Conservation (phyloP, 2,113 vertebrate species). For the Paradoxurus hermaphroditus region DNA sequence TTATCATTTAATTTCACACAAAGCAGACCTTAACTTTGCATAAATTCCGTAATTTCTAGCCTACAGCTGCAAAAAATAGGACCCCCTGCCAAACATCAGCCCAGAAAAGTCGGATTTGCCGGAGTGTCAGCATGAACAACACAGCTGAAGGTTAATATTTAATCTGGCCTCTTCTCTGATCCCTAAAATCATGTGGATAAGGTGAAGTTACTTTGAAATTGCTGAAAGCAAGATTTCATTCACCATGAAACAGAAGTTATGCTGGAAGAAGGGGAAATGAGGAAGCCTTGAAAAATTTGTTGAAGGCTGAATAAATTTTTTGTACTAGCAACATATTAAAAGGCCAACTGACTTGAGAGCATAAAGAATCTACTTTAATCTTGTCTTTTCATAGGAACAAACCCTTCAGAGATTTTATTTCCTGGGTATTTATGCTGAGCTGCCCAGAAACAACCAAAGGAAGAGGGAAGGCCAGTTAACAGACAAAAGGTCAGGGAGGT, state of each 20-base stretch:
- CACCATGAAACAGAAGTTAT: slow-evolving; percentile 54
- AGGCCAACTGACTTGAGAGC: slow-evolving; percentile 30
- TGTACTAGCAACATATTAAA: slow-evolving; percentile 53
- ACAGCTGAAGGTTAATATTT: slow-evolving; percentile 70
- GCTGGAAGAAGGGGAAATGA: slow-evolving; percentile 30
- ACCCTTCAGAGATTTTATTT: background rate
- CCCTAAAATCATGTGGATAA: slow-evolving; percentile 68
- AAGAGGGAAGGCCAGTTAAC: background rate
- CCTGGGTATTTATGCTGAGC: background rate
- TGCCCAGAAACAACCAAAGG: background rate
- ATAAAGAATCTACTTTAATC: slow-evolving; percentile 45
- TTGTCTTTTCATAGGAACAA: slow-evolving; percentile 37
- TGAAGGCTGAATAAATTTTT: slow-evolving; percentile 32
- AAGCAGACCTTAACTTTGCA: slow-evolving; percentile 49
- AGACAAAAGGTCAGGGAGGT: background rate
- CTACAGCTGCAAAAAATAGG: slow-evolving; percentile 43
- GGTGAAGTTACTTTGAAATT: slow-evolving; percentile 66
- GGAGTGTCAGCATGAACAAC: slow-evolving; percentile 42
- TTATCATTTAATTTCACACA: slow-evolving; percentile 61
- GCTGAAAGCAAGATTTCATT: slow-evolving; percentile 66
- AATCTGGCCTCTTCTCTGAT: slow-evolving; percentile 71
- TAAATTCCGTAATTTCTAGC: slow-evolving; percentile 58
- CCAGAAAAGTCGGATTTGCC: slow-evolving; percentile 49
- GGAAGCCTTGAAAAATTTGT: slow-evolving; percentile 40
- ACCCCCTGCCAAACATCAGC: slow-evolving; percentile 53